A percentile compares a stretch with the other conserved stretches of the same genome.
phyloP scores from a whole-genome alignment of 2,888 invertebrate species.

The Sceliomorpha sp. region DNA sequence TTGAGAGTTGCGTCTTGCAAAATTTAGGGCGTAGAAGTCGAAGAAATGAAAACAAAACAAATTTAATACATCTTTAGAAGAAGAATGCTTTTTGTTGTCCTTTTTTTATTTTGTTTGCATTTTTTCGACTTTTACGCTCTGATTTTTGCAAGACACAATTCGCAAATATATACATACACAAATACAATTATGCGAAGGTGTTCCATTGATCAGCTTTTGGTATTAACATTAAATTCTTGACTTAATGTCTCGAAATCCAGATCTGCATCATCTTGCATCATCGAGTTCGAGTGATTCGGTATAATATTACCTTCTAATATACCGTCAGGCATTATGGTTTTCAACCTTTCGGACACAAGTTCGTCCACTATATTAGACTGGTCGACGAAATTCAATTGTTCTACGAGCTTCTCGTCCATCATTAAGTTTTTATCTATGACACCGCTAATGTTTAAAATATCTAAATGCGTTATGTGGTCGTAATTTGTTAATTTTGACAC shows the following conservation, averaged over 20 bases:
- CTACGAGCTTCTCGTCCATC: slow-evolving; percentile 76
- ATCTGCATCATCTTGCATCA: slow-evolving; percentile 69
- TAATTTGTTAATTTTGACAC: slow-evolving; percentile 70
- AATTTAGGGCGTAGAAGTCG: too few relatives aligned
- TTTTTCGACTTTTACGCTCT: too few relatives aligned
- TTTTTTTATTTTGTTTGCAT: too few relatives aligned
- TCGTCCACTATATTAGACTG: slow-evolving; percentile 75
- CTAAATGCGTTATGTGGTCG: slow-evolving; percentile 73
- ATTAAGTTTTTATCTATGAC: slow-evolving; percentile 75
- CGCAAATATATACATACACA: slow-evolving; percentile 13
- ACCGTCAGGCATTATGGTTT: slow-evolving; percentile 74
- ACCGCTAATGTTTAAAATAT: slow-evolving; percentile 71
- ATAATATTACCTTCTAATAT: slow-evolving; percentile 73
- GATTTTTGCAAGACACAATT: too few relatives aligned
- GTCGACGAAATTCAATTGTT: slow-evolving; percentile 73
- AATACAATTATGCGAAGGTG: background rate
- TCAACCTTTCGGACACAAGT: slow-evolving; percentile 72
- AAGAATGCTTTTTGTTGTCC: too few relatives aligned
- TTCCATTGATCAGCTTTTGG: slow-evolving; percentile 71
- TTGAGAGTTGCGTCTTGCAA: too few relatives aligned
- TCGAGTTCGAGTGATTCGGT: slow-evolving; percentile 64
- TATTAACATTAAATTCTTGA: slow-evolving; percentile 76
- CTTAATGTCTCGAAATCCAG: slow-evolving; percentile 76
- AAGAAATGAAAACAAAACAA: too few relatives aligned
- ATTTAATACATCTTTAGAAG: too few relatives aligned